Base-by-base conservation (phyloP, 2,113 vertebrate species). In the Ranitomeya variabilis region DNA sequence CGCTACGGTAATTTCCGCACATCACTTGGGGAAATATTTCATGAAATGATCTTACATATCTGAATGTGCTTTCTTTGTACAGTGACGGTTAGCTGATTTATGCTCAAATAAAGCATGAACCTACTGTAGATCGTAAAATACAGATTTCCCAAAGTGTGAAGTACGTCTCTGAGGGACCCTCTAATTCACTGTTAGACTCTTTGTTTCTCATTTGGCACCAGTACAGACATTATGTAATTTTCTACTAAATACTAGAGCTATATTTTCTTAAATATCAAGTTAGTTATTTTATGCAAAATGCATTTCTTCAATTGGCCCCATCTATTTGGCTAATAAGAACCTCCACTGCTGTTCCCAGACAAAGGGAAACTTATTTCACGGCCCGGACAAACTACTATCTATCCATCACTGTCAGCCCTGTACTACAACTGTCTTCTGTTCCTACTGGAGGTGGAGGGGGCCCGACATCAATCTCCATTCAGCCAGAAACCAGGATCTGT, bases 271-370 rank as follows among this genome's bases (percentile, higher is more conserved):
- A 83, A 84, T 83, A 88, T 88, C 80, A 84, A 88, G 69, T 88
- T 88, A 83, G 69, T 88, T 88, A 83, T 88, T 88, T 83, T 88
- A 88, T 88, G 80, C 57, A 84, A 77, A 88, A 88, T 77, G 80
- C 71, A 66, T 83, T 77, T 84, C 69, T 83, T 82, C 69, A 77
- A 67, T 84, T 51, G 52, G 80, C 55, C 57, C 55, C 55, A 14
- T 77, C 80, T 84, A 54, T 78, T 88, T 77, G 57, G 87, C 80
- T 88, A 83, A 84, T 88, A 88, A 52, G 71, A 88, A 59, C 80
- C 80, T 83, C 80, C 31, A 74, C 18, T 51, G 87, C 87, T 88
- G 80, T 83, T 82, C 69, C 66, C 45, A 90, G 2, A 19, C 59
- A 85, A 69, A 85, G n/a, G 15, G 13, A 23, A 69, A 0, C 85